phyloP scores from a whole-genome alignment of 2,888 invertebrate species.

The Folsomia manolachei region DNA sequence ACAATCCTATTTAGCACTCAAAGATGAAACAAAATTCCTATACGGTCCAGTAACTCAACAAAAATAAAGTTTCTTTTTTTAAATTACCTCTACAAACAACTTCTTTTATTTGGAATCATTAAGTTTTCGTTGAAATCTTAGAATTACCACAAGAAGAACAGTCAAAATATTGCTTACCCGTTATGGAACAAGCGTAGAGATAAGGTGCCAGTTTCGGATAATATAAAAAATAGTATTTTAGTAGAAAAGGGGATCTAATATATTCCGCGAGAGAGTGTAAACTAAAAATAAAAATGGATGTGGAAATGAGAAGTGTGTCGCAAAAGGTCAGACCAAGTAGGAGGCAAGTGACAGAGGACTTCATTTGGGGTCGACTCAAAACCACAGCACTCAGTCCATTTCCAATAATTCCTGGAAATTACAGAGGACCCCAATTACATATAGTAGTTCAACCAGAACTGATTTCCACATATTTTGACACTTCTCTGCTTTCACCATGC shows the following conservation, averaged over 20 bases:
- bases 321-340: slow-evolving; percentile 89
- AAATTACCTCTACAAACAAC: too few relatives aligned
- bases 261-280: slow-evolving; percentile 81
- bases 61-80: too few relatives aligned
- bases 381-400: slow-evolving; percentile 89
- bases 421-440: too few relatives aligned
- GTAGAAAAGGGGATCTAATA: slow-evolving; percentile 59
- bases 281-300: slow-evolving; percentile 80
- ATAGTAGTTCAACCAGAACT: too few relatives aligned
- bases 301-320: slow-evolving; percentile 85
- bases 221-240: slow-evolving; percentile 44
- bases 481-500: too few relatives aligned
- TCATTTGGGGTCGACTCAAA: slow-evolving; percentile 88
- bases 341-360: slow-evolving; percentile 91
- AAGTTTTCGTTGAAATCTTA: too few relatives aligned
- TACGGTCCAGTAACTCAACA: too few relatives aligned
- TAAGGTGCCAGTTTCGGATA: slow-evolving; percentile 49
- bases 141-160: too few relatives aligned
- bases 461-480: too few relatives aligned
- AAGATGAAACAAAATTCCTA: too few relatives aligned
- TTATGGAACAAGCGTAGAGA: slow-evolving; percentile 47
- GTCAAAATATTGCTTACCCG: slow-evolving; percentile 46
- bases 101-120: too few relatives aligned
- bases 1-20: too few relatives aligned
- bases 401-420: slow-evolving; percentile 76